Base-by-base conservation (phyloP, 2,113 vertebrate genomes). In the Psittacus erithacus region DNA sequence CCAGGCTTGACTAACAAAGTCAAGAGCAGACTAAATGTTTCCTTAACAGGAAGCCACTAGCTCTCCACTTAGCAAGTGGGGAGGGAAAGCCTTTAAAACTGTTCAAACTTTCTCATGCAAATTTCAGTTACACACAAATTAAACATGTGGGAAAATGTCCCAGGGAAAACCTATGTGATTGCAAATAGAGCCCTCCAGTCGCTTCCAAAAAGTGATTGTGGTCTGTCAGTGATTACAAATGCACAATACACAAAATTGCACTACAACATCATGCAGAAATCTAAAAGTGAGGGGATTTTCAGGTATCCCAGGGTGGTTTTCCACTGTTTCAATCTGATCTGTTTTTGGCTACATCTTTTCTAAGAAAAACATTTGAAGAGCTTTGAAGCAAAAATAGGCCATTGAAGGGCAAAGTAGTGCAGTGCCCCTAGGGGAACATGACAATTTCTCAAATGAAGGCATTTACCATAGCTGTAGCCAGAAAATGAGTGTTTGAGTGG, bases 1-100 rank as follows among this genome's bases (percentile, higher is more conserved):
- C 97, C 97, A 96, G 88, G 90, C 89, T 97, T 97, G 95, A 96
- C 94, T 96, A 97, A 98, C 94, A 94, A 96, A 97, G 96, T 63
- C 94, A 96, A 95, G 62, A 76, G 69, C 75, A 47, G 86, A 97
- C 94, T 94, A 94, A 96, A 93, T 95, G 82, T 98, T 98, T 98
- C 97, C 95, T 96, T 95, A 80, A 97, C 97, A 97, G 98, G 97
- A 98, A 98, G 96, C 91, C 94, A 91, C 97, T 91, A 97, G 81
- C 95, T 96, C 90, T 74, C n/a, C 1, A 33, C 90, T 96, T 82
- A 96, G 71, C 90, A 96, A 94, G 76, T 47, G 80, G 62, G 73
- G 80, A 95, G 63, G 79, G 82, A 94, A 94, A 93, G 86, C 85
- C 85, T 96, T 92, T 89, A 60, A 92, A 94, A 82, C 13, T 53